Evolutionary conservation across 2,113 vertebrate genomes (phyloP).

Genomic region (Amphiprion ocellaris): DNA sequence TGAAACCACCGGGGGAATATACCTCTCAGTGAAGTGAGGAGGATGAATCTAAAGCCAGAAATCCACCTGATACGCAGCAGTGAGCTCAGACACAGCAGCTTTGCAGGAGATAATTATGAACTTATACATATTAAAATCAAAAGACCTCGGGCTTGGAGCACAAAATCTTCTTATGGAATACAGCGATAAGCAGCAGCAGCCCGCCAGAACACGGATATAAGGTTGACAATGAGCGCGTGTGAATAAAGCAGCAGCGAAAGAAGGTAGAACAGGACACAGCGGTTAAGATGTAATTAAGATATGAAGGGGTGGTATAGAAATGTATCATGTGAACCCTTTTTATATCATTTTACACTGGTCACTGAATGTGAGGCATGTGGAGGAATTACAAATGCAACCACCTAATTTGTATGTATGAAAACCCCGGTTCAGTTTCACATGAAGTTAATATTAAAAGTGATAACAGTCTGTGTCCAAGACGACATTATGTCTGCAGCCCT

Average conservation of each 20-base stretch:
- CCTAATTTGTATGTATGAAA: no score
- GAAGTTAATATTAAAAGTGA: no score
- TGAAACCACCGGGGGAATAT: conserved; percentile 1
- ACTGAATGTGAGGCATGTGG: background rate
- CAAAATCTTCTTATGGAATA: background rate
- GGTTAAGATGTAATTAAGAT: conserved; percentile 40
- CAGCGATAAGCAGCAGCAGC: conserved; percentile 32
- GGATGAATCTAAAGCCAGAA: conserved; percentile 27
- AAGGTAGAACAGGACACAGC: conserved; percentile 12
- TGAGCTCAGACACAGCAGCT: conserved; percentile 29
- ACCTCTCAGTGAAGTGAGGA: background rate
- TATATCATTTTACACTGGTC: background rate
- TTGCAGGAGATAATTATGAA: conserved; percentile 41
- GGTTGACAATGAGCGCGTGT: background rate
- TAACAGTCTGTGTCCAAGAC: no score
- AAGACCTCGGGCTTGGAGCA: conserved; percentile 17
- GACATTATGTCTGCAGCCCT: no score
- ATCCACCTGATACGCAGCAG: conserved; percentile 33
- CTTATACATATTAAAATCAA: conserved; percentile 42
- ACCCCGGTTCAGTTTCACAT: no score
- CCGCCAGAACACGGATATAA: background rate
- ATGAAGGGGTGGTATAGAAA: conserved; percentile 2
- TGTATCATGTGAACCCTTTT: conserved; percentile 2
- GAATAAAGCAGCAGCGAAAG: background rate
- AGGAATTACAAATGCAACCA: background rate